Base-by-base conservation (phyloP, 2,113 vertebrate species). In the Rhineura floridana region DNA sequence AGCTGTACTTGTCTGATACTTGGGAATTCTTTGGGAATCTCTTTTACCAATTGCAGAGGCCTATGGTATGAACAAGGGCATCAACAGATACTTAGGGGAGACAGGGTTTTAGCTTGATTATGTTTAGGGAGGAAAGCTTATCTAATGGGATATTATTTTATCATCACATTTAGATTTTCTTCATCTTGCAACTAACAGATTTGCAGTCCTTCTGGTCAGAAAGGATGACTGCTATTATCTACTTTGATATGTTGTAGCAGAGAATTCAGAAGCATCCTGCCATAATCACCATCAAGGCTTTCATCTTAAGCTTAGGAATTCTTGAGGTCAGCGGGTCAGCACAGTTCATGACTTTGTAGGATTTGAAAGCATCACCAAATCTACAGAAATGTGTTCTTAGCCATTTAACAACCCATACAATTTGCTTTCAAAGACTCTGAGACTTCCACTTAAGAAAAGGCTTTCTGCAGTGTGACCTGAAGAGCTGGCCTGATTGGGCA, bases 1-100 rank as follows among this genome's bases (percentile, higher is more conserved):
- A 92, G 84, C 13, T 4, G 94, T 90, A 89, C 86, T 59, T 59
- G 15, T 19, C 17, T 59, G 4, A 86, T 36, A 67, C 87, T 85
- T 69, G 85, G 23, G 13, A 59, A 5, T 19, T 36, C 62, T 85
- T 85, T 69, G 85, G 23, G 13, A 59, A 5, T 19, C 55, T 19
- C 55, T 21, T 59, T 59, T 59, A 59, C 55, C 17, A 59, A 19
- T 59, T 59, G 4, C 46, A 3, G 48, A 76, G 23, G 46, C 12
- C 48, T 78, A 1, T 15, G 52, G 36, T 79, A 6, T 55, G n/a
- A 36, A 44, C 21, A 28, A 76, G 2, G 33, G 21, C 69, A 72
- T 39, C 33, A 19, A 33, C 6, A n/a, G 73, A 46, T 76, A 3
- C 8, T 80, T 17, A 80, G 48, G 30, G 44, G 52, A n/a, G 44